Evolutionary conservation across 2,888 invertebrate genomes (phyloP), one percentile per base, ranked within the genome.

Genomic region (Entomobrya multifasciata): DNA sequence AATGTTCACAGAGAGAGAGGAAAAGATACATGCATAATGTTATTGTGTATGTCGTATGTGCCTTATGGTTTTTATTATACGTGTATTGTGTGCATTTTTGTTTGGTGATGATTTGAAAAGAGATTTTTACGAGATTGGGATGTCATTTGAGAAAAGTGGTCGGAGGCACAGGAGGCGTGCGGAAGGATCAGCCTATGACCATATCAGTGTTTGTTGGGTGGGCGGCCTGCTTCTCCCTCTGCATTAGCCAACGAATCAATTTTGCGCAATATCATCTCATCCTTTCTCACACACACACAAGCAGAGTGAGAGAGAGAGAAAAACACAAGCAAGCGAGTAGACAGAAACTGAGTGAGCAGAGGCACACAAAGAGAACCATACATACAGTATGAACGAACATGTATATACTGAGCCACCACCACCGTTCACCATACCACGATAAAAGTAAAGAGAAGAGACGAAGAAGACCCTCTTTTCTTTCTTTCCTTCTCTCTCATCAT

Each of bases 231-330:
- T 85, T 83, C 79, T 86, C 86, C 86, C 86, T 87, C 88, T 52
- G 84, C 88, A 89, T 90, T 90, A 90, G 89, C 89, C 88, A 89
- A 89, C 89, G 90, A 90, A 90, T 90, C 90, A 90, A 90, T 90
- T 89, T 90, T 88, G 88, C 88, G 88, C 90, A 88, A 89, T 89
- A 89, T 88, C 79, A 88, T 89, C 81, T 87, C 86, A 81, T 77
- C 81, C 86, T 87, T 74, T n/a, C 44, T 25, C 47, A 20, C 44
- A 47, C 65, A 82, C 76, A 65, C 80, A 55, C 49, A 30, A 41
- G 22, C 41, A 44, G 17, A 36, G 8, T 6, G 36, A 52, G 52
- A 3, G 60, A 17, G 4, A 30, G n/a, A 60, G 10, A 10, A 57
- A 25, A 57, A 25, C 20, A 57, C 55, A 55, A 22, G 55, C 55